Percentiles rank a stretch among this genome's conserved stretches.
These are phyloP conservation scores for Diuraphis noxia DNA, from an alignment of 1,140 invertebrate species.

Conservation along the genomic window DNA sequence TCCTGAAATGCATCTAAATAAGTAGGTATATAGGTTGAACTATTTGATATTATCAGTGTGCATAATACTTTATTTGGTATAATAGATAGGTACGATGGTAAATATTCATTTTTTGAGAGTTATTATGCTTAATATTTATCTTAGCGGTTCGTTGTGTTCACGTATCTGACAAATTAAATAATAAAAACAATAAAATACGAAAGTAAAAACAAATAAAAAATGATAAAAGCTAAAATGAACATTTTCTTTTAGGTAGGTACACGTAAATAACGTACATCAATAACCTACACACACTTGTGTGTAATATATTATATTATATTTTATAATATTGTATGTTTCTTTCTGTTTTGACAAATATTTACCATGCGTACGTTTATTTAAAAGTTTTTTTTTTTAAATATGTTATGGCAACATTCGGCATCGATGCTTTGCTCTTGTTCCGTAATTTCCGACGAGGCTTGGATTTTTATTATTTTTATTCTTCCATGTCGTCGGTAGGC, in stretches of 20 bases:
- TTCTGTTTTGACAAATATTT: background rate
- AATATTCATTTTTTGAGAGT: background rate
- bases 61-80: too few species aligned
- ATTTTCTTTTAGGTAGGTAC: background rate
- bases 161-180: background rate
- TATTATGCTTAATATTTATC: background rate
- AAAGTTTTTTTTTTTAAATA: constrained; percentile 1
- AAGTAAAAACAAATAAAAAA: background rate
- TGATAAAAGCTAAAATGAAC: background rate
- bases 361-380: background rate
- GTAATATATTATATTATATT: background rate
- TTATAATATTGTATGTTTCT: background rate
- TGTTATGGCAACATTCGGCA: background rate
- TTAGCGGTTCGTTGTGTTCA: background rate
- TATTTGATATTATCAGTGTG: too few species aligned
- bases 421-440: background rate
- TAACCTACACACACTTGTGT: background rate
- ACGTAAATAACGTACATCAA: background rate
- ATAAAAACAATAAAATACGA: background rate
- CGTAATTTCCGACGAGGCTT: background rate
- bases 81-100: too few species aligned
- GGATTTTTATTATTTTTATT: background rate
- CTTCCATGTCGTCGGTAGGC: background rate
- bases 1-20: too few species aligned
- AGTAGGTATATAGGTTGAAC: too few species aligned